Base-by-base conservation (phyloP, 1,140 invertebrate genomes). In the Drosophila kohkoa region DNA sequence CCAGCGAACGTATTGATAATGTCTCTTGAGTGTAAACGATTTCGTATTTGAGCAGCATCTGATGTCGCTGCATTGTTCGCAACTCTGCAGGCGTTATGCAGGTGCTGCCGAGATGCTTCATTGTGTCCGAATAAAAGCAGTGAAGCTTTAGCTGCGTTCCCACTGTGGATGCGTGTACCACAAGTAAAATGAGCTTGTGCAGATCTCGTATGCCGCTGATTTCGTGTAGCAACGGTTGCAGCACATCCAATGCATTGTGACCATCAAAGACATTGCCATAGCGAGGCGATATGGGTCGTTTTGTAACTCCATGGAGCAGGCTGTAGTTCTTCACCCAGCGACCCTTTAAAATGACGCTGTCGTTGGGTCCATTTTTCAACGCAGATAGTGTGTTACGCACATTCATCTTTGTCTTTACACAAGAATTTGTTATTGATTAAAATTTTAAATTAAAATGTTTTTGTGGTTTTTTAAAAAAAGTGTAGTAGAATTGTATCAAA, bases 21-120 rank as follows among this genome's bases (percentile, higher is more conserved):
- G 65, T 74, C n/a, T 69, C 52, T 0, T 73, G 51, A 0, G 62
- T 75, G 30, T 74, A 70, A 2, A 68, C 54, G 3, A 81, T 41
- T 10, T 75, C 69, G 46, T 81, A 85, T 28, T 81, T 85, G 11
- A 76, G 16, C 10, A 77, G 46, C 28, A 70, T 67, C n/a, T 85
- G 59, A 41, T 63, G 79, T 10, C 59, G 54, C n/a, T 54, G 43
- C 58, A 81, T 49, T 5, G 71, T 7, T 0, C 45, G 35, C 45
- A 85, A 8, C 46, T 85, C 81, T 0, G 30, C 11, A 0, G 62
- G 7, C 0, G 76, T 75, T 7, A 81, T 63, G 38, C 58, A 60
- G 0, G 73, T 75, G 30, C 59, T 73, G n/a, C 81, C 69, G 32
- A 85, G 20, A 57, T 81, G 75, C 5, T 8, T 38, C 3, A 25